Percentiles rank a stretch among this genome's conserved stretches.
phyloP scores from a whole-genome alignment of 2,888 invertebrate genomes.

The Automeris io region DNA sequence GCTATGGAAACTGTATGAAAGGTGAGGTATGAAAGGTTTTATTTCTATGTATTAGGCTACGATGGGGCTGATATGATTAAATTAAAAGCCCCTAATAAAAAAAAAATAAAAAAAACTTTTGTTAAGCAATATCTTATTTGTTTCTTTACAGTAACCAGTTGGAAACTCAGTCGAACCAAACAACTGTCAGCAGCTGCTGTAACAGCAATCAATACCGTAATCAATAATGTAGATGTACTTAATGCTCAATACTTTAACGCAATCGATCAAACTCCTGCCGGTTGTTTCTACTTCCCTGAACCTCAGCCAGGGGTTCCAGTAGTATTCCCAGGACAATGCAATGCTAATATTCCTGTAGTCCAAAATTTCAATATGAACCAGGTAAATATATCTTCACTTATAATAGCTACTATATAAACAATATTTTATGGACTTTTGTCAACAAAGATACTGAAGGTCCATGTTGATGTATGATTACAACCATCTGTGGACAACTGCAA shows the following conservation, averaged over 20 bases:
- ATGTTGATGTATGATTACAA: too few relatives aligned
- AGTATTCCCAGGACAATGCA: slow-evolving; percentile 40
- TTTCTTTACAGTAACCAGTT: slow-evolving; percentile 29
- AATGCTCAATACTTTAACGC: slow-evolving; percentile 29
- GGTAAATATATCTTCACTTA: too few relatives aligned
- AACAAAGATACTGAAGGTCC: too few relatives aligned
- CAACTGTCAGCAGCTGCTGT: slow-evolving; percentile 19
- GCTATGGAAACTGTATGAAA: too few relatives aligned
- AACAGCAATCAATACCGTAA: slow-evolving; percentile 24
- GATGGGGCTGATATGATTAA: too few relatives aligned
- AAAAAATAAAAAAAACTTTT: too few relatives aligned
- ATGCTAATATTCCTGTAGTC: slow-evolving; percentile 22
- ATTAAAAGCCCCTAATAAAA: too few relatives aligned
- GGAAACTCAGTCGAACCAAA: slow-evolving; percentile 42
- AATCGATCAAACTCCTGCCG: slow-evolving; percentile 29
- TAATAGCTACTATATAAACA: too few relatives aligned
- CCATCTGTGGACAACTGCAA: too few relatives aligned
- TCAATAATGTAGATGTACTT: slow-evolving; percentile 29
- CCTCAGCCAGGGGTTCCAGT: slow-evolving; percentile 30
- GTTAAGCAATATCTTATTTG: background rate
- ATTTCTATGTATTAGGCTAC: too few relatives aligned
- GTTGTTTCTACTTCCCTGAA: slow-evolving; percentile 44
- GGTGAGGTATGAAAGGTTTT: too few relatives aligned
- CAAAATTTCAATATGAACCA: slow-evolving; percentile 19
- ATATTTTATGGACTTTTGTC: too few relatives aligned